Evolutionary conservation across 2,797 vertebrate genomes (phyloP), one percentile per base, ranked within the genome.

Genomic region (Sebastiscus tertius): DNA sequence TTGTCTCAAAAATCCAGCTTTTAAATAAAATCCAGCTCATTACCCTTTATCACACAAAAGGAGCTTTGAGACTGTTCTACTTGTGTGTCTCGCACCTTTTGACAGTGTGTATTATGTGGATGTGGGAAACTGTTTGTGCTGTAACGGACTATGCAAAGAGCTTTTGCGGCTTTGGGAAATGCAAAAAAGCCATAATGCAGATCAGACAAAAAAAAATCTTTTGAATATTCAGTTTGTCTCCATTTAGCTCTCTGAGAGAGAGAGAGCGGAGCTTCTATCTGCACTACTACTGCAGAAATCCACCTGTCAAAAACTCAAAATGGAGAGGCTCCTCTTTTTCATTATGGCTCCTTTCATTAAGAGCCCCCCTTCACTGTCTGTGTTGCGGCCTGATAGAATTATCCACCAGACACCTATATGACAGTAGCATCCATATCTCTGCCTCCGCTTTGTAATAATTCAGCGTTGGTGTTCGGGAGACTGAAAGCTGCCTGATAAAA

Each of bases 171-270:
- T 54, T 49, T 52, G 13, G 79, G 62, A 77, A 70, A 78, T 73
- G 55, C 64, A 24, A 79, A 88, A 77, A 72, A 75, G 39, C 6
- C 24, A 75, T 34, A 75, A 82, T 77, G 63, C 74, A 88, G 33
- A 85, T 92, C 13, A 76, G 72, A 87, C 63, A 71, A 71, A 81
- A 76, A 68, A 59, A 20, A 22, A 59, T 55, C 58, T 52, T 80
- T 70, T 82, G 61, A 89, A 89, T 90, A 88, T 89, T 91, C 86
- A 80, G 64, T 75, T 80, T 84, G 52, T 87, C 74, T 78, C 75
- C 65, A 71, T 90, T 90, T 75, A 84, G 65, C 77, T 65, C 72
- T 55, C 80, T 55, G 83, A 80, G 54, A 36, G 65, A 24, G 65
- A 24, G 24, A 42, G 65, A 78, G 55, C 61, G 18, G 18, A 2